A percentile compares a stretch with the other conserved stretches of the same genome.
phyloP scores from a whole-genome alignment of 2,113 vertebrate genomes.

The Cyprinus carpio region DNA sequence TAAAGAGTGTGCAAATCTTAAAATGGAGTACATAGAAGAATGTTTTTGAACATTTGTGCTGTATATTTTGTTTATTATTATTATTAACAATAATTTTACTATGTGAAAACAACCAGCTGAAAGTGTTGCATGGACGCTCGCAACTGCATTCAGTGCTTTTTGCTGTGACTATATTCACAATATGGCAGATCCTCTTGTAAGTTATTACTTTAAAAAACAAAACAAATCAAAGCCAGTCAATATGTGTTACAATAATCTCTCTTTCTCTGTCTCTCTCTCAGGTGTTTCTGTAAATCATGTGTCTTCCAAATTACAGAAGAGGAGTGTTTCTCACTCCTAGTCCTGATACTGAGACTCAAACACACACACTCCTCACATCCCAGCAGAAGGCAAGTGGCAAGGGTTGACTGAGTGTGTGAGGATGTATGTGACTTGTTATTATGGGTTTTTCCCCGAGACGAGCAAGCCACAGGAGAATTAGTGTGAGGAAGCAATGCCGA shows the following conservation, averaged over 20 bases:
- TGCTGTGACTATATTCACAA: neutral
- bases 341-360: neutral
- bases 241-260: neutral
- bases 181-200: neutral
- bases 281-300: conserved; percentile 20
- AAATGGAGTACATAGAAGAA: neutral
- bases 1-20: neutral
- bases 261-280: conserved; percentile 24
- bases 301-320: conserved; percentile 14
- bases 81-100: neutral
- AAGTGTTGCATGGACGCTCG: neutral
- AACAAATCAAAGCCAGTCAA: neutral
- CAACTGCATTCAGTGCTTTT: neutral
- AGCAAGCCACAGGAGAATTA: neutral
- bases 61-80: neutral
- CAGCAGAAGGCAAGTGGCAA: conserved; percentile 4
- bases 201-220: no score
- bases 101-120: neutral
- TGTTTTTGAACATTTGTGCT: no score
- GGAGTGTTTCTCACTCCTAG: conserved; percentile 28
- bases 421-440: conserved; percentile 1
- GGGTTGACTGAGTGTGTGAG: neutral
- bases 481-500: neutral
- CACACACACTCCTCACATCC: conserved; percentile 15
- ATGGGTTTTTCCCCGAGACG: conserved; percentile 7